Conservation (phyloP, 2,888 invertebrate species). For the Orthonychiurus folsomi region DNA sequence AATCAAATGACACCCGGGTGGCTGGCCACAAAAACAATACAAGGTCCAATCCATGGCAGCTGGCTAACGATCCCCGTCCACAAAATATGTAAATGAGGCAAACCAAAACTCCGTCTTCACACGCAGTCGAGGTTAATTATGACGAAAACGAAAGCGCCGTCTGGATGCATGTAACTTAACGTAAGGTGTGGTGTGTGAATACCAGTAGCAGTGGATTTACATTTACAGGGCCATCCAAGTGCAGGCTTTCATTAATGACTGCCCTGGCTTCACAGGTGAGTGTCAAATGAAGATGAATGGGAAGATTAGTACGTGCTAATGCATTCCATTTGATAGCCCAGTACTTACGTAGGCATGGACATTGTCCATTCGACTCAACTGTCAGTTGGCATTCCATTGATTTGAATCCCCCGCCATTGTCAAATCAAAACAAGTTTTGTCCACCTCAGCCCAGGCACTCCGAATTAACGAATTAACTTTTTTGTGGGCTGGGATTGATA, state of each 20-base stretch:
- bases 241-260: neutral
- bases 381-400: neutral
- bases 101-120: no score
- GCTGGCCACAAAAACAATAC: neutral
- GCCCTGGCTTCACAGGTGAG: constrained; percentile 37
- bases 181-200: neutral
- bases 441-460: no score
- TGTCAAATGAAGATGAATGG: constrained; percentile 41
- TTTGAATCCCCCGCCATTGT: neutral
- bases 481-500: neutral
- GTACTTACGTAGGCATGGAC: no score
- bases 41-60: neutral
- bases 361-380: neutral
- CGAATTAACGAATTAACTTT: neutral
- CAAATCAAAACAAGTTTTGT: neutral
- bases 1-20: neutral
- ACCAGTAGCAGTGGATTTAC: neutral
- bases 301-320: constrained; percentile 41
- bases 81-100: no score
- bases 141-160: no score
- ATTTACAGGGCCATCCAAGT: neutral
- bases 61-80: neutral
- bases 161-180: no score
- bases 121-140: neutral
- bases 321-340: constrained; percentile 12